These are phyloP conservation scores for Gryllus longicercus DNA, from an alignment of 2,888 invertebrate genomes.

Conservation along the genomic window DNA sequence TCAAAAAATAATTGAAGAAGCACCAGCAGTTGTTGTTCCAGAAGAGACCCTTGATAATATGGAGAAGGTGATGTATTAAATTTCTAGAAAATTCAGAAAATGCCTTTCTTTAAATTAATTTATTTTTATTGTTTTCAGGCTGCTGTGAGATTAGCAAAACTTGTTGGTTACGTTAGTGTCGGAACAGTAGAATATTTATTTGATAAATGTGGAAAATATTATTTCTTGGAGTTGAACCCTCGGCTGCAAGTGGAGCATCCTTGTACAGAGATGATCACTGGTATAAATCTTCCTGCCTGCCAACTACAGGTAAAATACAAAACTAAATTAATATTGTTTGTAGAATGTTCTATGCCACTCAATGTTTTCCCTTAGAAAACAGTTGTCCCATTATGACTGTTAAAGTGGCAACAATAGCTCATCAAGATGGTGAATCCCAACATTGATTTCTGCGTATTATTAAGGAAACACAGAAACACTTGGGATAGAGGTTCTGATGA, in stretches of 20 bases:
- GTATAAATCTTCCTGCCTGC: conserved; percentile 95
- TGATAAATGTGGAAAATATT: conserved; percentile 82
- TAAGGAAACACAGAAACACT: too few relatives aligned
- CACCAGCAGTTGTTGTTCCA: conserved; percentile 90
- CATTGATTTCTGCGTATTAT: too few relatives aligned
- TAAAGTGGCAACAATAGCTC: too few relatives aligned
- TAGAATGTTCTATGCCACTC: too few relatives aligned
- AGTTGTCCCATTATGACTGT: too few relatives aligned
- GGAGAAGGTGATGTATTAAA: conserved; percentile 69
- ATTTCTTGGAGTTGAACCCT: conserved; percentile 96
- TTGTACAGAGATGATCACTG: conserved; percentile 99
- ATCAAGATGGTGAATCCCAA: too few relatives aligned
- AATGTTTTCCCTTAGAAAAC: too few relatives aligned
- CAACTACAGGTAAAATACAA: conserved; percentile 77
- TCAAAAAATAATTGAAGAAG: conserved; percentile 99
- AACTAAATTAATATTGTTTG: too few relatives aligned
- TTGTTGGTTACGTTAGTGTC: conserved; percentile 98
- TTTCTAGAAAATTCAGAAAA: background rate
- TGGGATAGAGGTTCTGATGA: too few relatives aligned
- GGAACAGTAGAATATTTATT: conserved; percentile 99
- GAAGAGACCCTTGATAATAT: conserved; percentile 91
- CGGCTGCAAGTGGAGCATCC: conserved; percentile 98
- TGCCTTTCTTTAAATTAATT: too few relatives aligned
- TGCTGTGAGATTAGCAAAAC: conserved; percentile 93
- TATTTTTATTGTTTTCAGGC: conserved; percentile 55